These are phyloP conservation scores for Saccostrea glomerata DNA, from an alignment of 1,140 invertebrate species.

Conservation along the genomic window DNA sequence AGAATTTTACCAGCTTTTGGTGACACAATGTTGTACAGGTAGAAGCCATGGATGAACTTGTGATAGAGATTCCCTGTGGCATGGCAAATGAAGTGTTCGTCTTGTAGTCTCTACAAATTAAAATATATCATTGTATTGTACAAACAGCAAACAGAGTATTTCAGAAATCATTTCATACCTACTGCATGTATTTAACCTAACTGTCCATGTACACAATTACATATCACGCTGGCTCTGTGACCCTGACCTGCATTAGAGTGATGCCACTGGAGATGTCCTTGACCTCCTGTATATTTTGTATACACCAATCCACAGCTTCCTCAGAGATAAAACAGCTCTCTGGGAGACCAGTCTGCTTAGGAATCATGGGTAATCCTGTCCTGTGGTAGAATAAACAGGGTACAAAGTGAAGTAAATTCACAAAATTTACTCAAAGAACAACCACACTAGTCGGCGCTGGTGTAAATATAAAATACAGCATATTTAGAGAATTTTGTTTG, in stretches of 20 bases:
- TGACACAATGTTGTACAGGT: slow-evolving; percentile 84
- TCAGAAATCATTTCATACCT: too few species aligned
- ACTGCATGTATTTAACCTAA: too few species aligned
- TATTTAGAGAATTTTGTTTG: not conserved
- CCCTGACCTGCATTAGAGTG: slow-evolving; percentile 84
- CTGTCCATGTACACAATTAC: not conserved
- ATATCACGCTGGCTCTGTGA: too few species aligned
- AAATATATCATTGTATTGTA: not conserved
- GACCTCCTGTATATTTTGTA: slow-evolving; percentile 88
- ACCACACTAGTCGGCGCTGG: not conserved
- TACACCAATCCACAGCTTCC: slow-evolving; percentile 94
- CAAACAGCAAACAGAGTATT: not conserved
- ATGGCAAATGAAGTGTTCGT: slow-evolving; percentile 92
- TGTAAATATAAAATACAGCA: not conserved
- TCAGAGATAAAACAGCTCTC: slow-evolving; percentile 88
- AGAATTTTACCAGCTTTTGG: slow-evolving; percentile 22
- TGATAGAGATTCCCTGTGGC: slow-evolving; percentile 91
- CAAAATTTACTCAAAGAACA: not conserved
- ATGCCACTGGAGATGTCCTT: slow-evolving; percentile 84
- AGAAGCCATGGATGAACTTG: slow-evolving; percentile 93
- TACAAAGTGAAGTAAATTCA: not conserved
- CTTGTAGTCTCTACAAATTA: slow-evolving; percentile 82
- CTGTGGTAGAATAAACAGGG: slow-evolving; percentile 58
- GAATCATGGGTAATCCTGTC: slow-evolving; percentile 69
- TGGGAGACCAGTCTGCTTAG: slow-evolving; percentile 73